A percentile compares a stretch with the other conserved stretches of the same genome.
Conservation (phyloP, 2,888 invertebrate species). For the Cheilosia soror region DNA sequence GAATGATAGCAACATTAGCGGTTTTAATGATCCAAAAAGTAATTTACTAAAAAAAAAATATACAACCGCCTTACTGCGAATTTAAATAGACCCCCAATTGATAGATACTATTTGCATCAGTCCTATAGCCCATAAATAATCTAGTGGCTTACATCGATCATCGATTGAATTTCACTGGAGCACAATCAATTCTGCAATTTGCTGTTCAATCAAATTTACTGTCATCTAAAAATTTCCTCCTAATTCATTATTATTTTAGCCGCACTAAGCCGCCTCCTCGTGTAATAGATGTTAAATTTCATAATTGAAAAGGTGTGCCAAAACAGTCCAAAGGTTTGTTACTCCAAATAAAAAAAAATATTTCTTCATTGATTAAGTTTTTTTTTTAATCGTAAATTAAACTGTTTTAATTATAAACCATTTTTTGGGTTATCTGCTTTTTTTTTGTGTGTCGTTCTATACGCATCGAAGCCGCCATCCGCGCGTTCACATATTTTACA, state of each 20-base stretch:
- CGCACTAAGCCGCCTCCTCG: not conserved
- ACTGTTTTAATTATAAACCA: constrained; percentile 27
- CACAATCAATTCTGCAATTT: constrained; percentile 7
- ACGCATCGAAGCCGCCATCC: constrained; percentile 9
- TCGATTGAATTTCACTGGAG: not conserved
- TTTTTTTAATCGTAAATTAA: constrained; percentile 22
- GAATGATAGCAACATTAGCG: not conserved
- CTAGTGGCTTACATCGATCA: constrained; percentile 36
- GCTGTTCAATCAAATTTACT: constrained; percentile 33
- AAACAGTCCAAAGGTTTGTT: not conserved
- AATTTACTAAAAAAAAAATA: not conserved
- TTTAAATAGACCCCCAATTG: constrained; percentile 15
- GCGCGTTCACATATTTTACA: constrained; percentile 1
- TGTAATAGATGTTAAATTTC: constrained; percentile 13
- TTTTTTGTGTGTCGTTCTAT: not conserved
- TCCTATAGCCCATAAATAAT: constrained; percentile 33
- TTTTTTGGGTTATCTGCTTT: constrained; percentile 1
- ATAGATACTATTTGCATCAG: constrained; percentile 26
- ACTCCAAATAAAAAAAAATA: not conserved
- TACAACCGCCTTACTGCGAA: not conserved
- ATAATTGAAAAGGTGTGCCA: constrained; percentile 13
- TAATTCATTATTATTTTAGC: not conserved
- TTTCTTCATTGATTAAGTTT: not conserved
- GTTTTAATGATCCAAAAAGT: too few species aligned
- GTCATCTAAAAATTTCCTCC: not conserved